Percentiles rank a stretch among this genome's conserved stretches.
Evolutionary conservation across 1,140 invertebrate species (phyloP).

Genomic region (Pollicipes pollicipes): DNA sequence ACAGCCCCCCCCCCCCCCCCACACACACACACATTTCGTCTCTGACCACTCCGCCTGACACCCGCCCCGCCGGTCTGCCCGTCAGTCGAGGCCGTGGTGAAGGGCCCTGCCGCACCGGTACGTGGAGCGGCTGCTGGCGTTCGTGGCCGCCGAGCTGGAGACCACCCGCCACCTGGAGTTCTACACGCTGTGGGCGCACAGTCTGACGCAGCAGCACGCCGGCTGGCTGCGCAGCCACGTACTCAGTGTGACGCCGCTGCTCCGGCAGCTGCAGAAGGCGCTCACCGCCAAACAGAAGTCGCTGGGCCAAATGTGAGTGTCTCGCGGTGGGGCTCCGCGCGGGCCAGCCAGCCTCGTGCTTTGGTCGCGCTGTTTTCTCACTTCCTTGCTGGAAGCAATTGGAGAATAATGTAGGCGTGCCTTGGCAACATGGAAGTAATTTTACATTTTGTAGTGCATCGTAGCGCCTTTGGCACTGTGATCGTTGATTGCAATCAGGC

Average conservation of each 20-base stretch:
- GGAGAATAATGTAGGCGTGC: too few relatives aligned
- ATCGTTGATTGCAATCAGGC: too few relatives aligned
- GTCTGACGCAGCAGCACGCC: conserved; percentile 42
- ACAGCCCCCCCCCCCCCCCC: conserved; percentile 13
- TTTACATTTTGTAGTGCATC: too few relatives aligned
- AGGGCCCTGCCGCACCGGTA: conserved; percentile 51
- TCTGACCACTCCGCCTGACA: conserved; percentile 3
- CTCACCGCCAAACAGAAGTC: conserved; percentile 59
- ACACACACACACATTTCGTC: neutral
- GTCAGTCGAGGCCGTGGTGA: conserved; percentile 53
- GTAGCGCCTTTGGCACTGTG: too few relatives aligned
- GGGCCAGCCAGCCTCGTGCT: neutral
- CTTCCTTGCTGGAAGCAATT: too few relatives aligned
- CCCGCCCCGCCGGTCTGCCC: neutral
- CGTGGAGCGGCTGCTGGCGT: conserved; percentile 47
- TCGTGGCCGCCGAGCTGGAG: conserved; percentile 50
- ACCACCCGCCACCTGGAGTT: conserved; percentile 66
- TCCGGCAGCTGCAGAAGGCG: conserved; percentile 60
- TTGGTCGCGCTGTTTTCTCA: neutral
- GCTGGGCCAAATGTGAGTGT: conserved; percentile 64
- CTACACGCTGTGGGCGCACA: conserved; percentile 60
- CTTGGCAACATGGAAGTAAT: too few relatives aligned
- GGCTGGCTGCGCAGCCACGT: conserved; percentile 32
- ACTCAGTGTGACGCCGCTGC: conserved; percentile 33
- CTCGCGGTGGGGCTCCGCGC: too few relatives aligned